Evolutionary conservation across 2,113 vertebrate species (phyloP).

Genomic region (Bambusicola thoracicus): DNA sequence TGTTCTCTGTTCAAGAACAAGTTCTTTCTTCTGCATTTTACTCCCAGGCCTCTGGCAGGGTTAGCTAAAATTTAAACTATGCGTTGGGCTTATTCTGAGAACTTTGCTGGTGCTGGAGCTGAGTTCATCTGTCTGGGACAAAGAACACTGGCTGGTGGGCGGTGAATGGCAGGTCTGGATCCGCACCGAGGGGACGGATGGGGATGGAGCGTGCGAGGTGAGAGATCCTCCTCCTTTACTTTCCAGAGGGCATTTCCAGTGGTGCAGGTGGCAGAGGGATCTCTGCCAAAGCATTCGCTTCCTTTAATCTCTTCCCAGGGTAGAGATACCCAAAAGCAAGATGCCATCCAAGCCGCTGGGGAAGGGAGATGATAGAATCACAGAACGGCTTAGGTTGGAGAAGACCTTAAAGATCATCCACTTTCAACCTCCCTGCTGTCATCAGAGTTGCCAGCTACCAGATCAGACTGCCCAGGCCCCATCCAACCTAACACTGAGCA

Average conservation of each 20-base stretch:
- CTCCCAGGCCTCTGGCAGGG: not conserved
- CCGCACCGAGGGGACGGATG: fast-evolving
- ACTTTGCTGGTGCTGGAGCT: not conserved
- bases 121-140: conserved; percentile 15
- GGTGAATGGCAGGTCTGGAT: conserved; percentile 17
- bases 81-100: not conserved
- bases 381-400: too few relatives aligned
- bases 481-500: too few relatives aligned
- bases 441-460: too few relatives aligned
- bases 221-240: not conserved
- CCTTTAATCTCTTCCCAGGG: conserved; percentile 17
- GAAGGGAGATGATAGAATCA: not conserved
- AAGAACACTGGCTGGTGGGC: not conserved
- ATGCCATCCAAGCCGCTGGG: not conserved
- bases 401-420: too few relatives aligned
- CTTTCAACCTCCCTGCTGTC: too few relatives aligned
- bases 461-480: too few relatives aligned
- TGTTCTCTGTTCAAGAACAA: not conserved
- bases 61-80: not conserved
- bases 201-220: not conserved
- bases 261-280: not conserved
- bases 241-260: conserved; percentile 39
- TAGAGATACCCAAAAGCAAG: not conserved
- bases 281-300: not conserved
- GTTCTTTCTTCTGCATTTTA: not conserved